Evolutionary conservation across 2,888 invertebrate genomes (phyloP).

Genomic region (Lymantria dispar): DNA sequence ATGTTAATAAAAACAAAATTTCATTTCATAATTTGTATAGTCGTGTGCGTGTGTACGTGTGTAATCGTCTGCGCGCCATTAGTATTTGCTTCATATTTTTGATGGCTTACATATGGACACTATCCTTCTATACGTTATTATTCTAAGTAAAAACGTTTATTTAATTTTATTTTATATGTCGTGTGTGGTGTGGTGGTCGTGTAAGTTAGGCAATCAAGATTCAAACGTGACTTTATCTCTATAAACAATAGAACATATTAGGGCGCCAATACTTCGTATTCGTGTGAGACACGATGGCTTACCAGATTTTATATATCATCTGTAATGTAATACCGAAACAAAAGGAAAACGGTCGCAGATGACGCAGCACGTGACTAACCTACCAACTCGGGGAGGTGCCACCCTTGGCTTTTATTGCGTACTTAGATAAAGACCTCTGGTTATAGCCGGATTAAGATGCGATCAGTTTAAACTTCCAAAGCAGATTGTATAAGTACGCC

Average conservation of each 20-base stretch:
- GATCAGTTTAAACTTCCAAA: conserved; percentile 48
- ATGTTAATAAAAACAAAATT: no score
- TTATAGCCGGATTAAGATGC: conserved; percentile 62
- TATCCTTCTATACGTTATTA: no score
- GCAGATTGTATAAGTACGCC: conserved; percentile 12
- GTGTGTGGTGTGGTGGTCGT: no score
- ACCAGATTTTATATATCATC: conserved; percentile 28
- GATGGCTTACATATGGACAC: no score
- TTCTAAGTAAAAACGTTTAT: no score
- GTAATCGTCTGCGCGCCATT: no score
- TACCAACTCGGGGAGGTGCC: conserved; percentile 31
- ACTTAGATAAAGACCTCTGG: conserved; percentile 48
- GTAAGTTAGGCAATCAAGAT: no score
- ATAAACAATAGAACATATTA: conserved; percentile 2
- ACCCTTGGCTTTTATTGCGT: conserved; percentile 25
- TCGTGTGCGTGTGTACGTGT: no score
- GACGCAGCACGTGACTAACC: conserved; percentile 59
- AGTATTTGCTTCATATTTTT: no score
- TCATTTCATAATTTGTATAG: no score
- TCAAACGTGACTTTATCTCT: neutral
- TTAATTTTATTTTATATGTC: no score
- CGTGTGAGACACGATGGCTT: conserved; percentile 12
- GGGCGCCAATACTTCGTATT: conserved; percentile 8
- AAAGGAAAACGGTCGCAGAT: conserved; percentile 57
- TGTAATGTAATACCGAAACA: conserved; percentile 34